Percentiles rank a stretch among this genome's conserved stretches.
phyloP scores from a whole-genome alignment of 2,888 invertebrate genomes.

The Drosophila trichaetosa region DNA sequence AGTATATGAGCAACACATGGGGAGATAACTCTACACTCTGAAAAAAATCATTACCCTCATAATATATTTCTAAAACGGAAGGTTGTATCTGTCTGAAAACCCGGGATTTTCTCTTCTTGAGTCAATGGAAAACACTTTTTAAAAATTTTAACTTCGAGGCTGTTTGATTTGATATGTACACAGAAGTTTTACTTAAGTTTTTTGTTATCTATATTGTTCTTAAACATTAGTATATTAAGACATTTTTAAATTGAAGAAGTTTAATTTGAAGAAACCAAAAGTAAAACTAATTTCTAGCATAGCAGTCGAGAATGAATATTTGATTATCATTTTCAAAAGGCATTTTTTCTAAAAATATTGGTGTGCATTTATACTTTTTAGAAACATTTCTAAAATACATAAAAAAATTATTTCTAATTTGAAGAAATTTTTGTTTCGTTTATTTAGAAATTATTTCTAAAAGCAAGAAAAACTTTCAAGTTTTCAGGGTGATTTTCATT shows the following conservation, averaged over 20 bases:
- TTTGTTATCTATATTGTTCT: background rate
- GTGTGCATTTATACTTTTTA: no score
- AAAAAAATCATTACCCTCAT: background rate
- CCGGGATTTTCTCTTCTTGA: no score
- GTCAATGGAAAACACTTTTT: no score
- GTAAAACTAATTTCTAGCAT: background rate
- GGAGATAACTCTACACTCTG: slow-evolving; percentile 23
- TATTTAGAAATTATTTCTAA: no score
- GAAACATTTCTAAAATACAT: no score
- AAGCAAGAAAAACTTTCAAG: background rate
- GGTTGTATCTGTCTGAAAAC: accelerated
- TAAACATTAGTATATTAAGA: background rate
- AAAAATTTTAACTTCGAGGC: no score
- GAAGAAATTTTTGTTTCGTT: no score
- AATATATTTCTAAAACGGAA: background rate
- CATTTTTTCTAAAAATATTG: no score
- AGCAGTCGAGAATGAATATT: background rate
- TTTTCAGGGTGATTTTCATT: background rate
- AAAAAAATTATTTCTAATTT: no score
- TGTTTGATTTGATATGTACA: no score
- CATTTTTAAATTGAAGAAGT: background rate
- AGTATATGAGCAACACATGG: slow-evolving; percentile 8
- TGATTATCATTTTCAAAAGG: no score
- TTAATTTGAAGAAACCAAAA: background rate
- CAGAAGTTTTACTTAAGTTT: no score